phyloP scores from a whole-genome alignment of 1,140 invertebrate genomes.

The Mercenaria mercenaria region DNA sequence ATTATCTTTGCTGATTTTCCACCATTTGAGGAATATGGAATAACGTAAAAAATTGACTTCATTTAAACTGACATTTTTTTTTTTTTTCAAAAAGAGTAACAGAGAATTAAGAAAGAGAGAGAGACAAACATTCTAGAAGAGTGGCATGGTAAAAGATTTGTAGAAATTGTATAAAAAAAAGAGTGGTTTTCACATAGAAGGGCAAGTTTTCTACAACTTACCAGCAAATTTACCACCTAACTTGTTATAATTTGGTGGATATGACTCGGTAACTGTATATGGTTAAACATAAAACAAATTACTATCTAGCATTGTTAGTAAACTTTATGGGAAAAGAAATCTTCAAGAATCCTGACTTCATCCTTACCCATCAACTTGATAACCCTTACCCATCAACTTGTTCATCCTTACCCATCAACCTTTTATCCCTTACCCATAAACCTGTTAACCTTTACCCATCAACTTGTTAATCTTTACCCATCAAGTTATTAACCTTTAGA shows the following conservation, averaged over 20 bases:
- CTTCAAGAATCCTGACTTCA: conserved; percentile 18
- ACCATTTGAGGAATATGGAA: no score
- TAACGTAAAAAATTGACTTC: background rate
- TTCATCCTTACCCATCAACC: no score
- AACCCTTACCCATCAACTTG: no score
- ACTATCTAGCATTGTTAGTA: conserved; percentile 23
- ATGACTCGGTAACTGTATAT: conserved; percentile 20
- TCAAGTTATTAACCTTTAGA: no score
- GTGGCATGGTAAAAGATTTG: conserved; percentile 28
- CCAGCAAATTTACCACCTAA: conserved; percentile 4
- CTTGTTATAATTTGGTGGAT: background rate
- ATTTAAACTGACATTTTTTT: background rate
- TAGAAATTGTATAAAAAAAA: conserved; percentile 43
- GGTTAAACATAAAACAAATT: background rate
- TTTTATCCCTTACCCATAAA: no score
- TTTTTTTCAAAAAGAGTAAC: background rate
- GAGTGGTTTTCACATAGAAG: conserved; percentile 30
- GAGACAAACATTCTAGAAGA: conserved; percentile 18
- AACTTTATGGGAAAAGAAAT: background rate
- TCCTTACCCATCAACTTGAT: no score
- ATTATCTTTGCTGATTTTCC: no score
- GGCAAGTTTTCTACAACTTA: conserved; percentile 56
- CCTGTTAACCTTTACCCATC: no score
- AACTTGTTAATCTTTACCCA: no score
- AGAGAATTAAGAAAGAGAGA: background rate